Percentiles rank a stretch among this genome's conserved stretches.
Evolutionary conservation across 2,888 invertebrate species (phyloP).

Genomic region (Agrochola lychnidis): DNA sequence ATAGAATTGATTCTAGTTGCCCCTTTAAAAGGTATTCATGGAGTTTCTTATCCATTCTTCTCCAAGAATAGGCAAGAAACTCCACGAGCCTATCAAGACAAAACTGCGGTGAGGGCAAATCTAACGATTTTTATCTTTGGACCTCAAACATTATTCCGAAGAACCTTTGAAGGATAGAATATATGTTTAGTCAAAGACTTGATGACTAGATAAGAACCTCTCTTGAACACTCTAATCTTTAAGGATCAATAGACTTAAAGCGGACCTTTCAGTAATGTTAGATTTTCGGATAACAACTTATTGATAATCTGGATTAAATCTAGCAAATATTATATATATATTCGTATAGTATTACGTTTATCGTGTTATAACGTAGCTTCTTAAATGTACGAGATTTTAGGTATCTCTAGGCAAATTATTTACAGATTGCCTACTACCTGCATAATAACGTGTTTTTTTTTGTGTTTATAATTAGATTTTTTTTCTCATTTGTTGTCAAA

Average conservation of each 20-base stretch:
- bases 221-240: constrained; percentile 20
- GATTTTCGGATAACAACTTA: constrained; percentile 20
- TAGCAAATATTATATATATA: background rate
- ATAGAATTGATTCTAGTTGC: too few species aligned
- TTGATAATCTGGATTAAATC: constrained; percentile 17
- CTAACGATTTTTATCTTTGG: background rate
- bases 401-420: background rate
- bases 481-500: background rate
- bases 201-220: constrained; percentile 26
- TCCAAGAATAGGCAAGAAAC: too few species aligned
- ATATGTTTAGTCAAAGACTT: constrained; percentile 40
- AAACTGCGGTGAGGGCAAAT: background rate
- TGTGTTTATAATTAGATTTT: background rate
- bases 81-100: background rate
- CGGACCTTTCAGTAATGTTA: constrained; percentile 4
- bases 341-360: background rate
- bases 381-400: background rate
- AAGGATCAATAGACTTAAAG: constrained; percentile 3
- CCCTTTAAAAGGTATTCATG: too few species aligned
- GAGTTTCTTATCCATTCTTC: too few species aligned
- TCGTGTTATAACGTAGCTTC: background rate
- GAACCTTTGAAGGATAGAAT: constrained; percentile 34
- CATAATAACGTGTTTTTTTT: background rate
- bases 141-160: constrained; percentile 6
- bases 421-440: background rate